phyloP scores from a whole-genome alignment of 1,140 invertebrate species.

The Delia radicum region DNA sequence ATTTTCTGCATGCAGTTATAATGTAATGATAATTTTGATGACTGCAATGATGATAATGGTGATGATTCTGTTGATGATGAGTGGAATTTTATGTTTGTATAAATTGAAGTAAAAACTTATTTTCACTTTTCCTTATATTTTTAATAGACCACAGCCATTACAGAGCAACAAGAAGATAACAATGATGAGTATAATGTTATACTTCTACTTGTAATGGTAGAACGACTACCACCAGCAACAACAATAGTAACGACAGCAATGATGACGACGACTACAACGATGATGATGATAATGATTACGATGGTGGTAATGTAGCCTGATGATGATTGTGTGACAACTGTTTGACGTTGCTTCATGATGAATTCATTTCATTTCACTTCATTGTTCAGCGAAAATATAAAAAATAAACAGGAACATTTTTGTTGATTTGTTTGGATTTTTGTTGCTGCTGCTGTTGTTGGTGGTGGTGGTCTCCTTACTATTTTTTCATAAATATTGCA shows the following conservation, averaged over 20 bases:
- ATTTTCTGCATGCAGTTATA: background rate
- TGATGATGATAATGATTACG: background rate
- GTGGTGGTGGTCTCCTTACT: no score
- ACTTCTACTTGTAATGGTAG: background rate
- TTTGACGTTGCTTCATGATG: conserved; percentile 1
- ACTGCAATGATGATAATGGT: background rate
- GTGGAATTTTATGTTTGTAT: background rate
- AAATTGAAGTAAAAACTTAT: background rate
- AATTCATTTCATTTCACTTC: conserved; percentile 4
- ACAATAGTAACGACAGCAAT: background rate
- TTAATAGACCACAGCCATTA: background rate
- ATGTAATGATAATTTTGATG: background rate
- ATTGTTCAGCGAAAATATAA: background rate
- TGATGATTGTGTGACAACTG: conserved; percentile 3
- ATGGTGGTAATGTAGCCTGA: background rate
- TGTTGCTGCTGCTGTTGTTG: no score
- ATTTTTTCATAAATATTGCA: background rate
- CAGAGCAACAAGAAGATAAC: background rate
- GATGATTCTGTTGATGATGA: background rate
- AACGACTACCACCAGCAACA: background rate
- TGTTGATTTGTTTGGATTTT: background rate
- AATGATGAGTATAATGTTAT: background rate
- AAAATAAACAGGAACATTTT: background rate
- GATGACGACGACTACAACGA: background rate
- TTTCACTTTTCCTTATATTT: background rate